Base-by-base conservation (phyloP, 2,797 vertebrate genomes). In the Chiloscyllium punctatum region DNA sequence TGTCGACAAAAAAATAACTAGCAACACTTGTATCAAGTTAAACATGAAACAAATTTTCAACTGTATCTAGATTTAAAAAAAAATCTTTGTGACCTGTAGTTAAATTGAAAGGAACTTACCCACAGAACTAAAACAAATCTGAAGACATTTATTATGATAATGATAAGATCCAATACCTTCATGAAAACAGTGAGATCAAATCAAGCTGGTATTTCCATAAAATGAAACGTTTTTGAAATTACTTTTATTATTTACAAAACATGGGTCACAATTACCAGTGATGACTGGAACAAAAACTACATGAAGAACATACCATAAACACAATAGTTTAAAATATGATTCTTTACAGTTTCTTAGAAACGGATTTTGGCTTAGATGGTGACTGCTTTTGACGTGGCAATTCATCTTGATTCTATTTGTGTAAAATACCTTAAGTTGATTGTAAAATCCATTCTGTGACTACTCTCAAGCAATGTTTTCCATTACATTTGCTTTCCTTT, bases 391-490 rank as follows among this genome's bases (percentile, higher is more conserved):
- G 72, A 51, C 11, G 71, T 74, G 94, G 42, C 27, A 23, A 95
- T 95, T 57, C 51, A 53, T 77, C 94, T 94, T 94, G 92, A 94
- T 94, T 94, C 92, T 51, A 94, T 72, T 94, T 94, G 69, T 72
- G 66, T 72, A 72, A 94, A 94, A 72, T 72, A 94, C 37, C 53
- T 90, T 90, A 71, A 71, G 68, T 72, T 94, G 92, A 94, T 72
- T 71, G n/a, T 94, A 94, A 94, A 94, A 94, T 94, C 42, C 92
- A 94, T 94, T 68, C 69, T 69, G 71, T 95, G 71, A 95, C 94
- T 8, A 94, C 71, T 77, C 94, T 95, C 18, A 30, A 74, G 94
- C 48, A 53, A 95, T 95, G 94, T 95, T 95, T 95, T 42, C 94
- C 30, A 74, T 95, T 95, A 95, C 71, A 74, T 72, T 95, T 77